A percentile compares a stretch with the other conserved stretches of the same genome.
These are phyloP conservation scores for Leptothorax acervorum DNA, from an alignment of 2,888 invertebrate species.

Conservation along the genomic window DNA sequence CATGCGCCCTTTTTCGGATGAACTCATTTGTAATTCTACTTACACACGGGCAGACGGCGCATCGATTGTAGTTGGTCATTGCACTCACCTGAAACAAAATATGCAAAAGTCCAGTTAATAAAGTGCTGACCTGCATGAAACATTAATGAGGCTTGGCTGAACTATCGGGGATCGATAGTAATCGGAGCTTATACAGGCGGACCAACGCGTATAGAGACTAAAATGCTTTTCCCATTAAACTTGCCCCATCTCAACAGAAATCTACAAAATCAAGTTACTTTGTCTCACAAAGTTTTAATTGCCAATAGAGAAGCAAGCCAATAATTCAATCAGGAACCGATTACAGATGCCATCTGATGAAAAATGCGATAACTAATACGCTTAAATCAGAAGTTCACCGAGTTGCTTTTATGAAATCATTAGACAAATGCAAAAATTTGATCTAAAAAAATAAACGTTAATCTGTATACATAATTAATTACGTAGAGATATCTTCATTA, in stretches of 20 bases:
- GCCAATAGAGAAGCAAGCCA: background rate
- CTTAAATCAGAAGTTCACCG: background rate
- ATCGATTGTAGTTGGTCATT: slow-evolving; percentile 53
- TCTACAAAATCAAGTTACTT: slow-evolving; percentile 6
- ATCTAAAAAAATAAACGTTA: background rate
- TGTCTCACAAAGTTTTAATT: slow-evolving; percentile 9
- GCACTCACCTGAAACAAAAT: slow-evolving; percentile 72
- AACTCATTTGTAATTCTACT: slow-evolving; percentile 35
- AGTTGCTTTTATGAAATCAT: background rate
- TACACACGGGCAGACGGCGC: slow-evolving; percentile 13
- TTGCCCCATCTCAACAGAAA: background rate
- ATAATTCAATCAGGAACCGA: slow-evolving; percentile 3
- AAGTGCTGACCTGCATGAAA: slow-evolving; percentile 66
- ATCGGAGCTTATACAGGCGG: slow-evolving; percentile 16
- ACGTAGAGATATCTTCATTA: background rate
- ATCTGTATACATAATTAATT: background rate
- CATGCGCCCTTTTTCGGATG: background rate
- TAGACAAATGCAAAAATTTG: background rate
- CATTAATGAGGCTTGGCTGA: slow-evolving; percentile 62
- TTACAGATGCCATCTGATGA: slow-evolving; percentile 15
- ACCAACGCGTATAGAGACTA: background rate
- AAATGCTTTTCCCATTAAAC: slow-evolving; percentile 19
- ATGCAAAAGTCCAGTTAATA: slow-evolving; percentile 65
- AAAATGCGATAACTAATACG: background rate
- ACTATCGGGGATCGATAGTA: slow-evolving; percentile 37